These are phyloP conservation scores for Anoplolepis gracilipes DNA, from an alignment of 1,140 invertebrate species.

Conservation along the genomic window DNA sequence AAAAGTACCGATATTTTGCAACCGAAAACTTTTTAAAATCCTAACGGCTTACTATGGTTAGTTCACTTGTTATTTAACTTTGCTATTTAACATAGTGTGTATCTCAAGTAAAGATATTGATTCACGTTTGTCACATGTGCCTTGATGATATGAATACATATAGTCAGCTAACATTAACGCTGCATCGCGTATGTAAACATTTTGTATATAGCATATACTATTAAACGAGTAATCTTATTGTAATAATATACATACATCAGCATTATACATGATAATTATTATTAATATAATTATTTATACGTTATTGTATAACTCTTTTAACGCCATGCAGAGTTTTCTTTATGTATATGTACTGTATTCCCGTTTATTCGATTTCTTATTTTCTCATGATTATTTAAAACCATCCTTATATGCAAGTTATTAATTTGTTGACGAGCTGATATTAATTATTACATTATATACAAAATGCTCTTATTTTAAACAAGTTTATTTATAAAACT, in stretches of 20 bases:
- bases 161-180: constrained; percentile 62
- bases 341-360: neutral
- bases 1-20: neutral
- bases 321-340: neutral
- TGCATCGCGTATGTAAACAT: constrained; percentile 24
- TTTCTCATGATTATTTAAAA: constrained; percentile 67
- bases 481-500: neutral
- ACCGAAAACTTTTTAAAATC: neutral
- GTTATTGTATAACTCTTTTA: constrained; percentile 39
- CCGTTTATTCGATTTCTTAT: constrained; percentile 44
- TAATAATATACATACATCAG: constrained; percentile 37
- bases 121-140: constrained; percentile 62
- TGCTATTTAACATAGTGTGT: constrained; percentile 4
- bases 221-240: constrained; percentile 26
- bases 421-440: constrained; percentile 48
- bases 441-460: constrained; percentile 37
- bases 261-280: constrained; percentile 54
- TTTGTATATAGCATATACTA: constrained; percentile 70
- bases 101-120: constrained; percentile 46
- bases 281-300: constrained; percentile 71
- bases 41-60: neutral
- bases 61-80: constrained; percentile 14
- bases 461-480: constrained; percentile 6
- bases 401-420: constrained; percentile 44
- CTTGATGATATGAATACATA: constrained; percentile 54